Evolutionary conservation across 2,888 invertebrate species (phyloP).

Genomic region (Sialis fuliginosa): DNA sequence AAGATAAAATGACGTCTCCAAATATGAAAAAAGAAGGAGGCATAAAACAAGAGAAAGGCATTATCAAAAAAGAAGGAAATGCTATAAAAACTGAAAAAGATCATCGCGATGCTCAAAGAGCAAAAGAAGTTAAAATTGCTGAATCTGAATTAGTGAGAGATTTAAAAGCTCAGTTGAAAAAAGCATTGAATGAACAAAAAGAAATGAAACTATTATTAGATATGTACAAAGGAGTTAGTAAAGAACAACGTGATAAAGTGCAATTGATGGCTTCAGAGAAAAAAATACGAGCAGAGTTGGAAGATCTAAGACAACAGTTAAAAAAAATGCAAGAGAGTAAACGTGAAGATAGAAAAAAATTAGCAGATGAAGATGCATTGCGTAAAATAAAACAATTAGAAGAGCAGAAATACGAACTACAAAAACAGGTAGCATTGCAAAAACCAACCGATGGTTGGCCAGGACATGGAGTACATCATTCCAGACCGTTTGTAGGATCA

Average conservation of each 20-base stretch:
- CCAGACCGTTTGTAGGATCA: slow-evolving; percentile 53
- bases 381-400: slow-evolving; percentile 88
- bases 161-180: slow-evolving; percentile 81
- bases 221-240: slow-evolving; percentile 95
- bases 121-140: slow-evolving; percentile 42
- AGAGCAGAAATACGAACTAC: slow-evolving; percentile 80
- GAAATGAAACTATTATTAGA: slow-evolving; percentile 87
- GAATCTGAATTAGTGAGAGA: slow-evolving; percentile 71
- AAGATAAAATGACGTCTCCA: slow-evolving; percentile 23
- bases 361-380: slow-evolving; percentile 88
- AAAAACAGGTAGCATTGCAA: slow-evolving; percentile 76
- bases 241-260: slow-evolving; percentile 91
- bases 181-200: slow-evolving; percentile 82
- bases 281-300: slow-evolving; percentile 75
- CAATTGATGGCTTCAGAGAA: slow-evolving; percentile 91
- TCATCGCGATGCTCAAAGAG: slow-evolving; percentile 37
- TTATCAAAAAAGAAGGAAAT: slow-evolving; percentile 42
- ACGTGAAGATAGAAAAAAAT: slow-evolving; percentile 72
- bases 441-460: slow-evolving; percentile 40
- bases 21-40: slow-evolving; percentile 38
- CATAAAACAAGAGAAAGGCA: slow-evolving; percentile 28
- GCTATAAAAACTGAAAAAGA: slow-evolving; percentile 43
- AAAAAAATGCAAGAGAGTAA: slow-evolving; percentile 77
- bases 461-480: slow-evolving; percentile 29
- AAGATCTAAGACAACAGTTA: slow-evolving; percentile 69